Evolutionary conservation across 2,888 invertebrate genomes (phyloP).

Genomic region (Endomychus coccineus): DNA sequence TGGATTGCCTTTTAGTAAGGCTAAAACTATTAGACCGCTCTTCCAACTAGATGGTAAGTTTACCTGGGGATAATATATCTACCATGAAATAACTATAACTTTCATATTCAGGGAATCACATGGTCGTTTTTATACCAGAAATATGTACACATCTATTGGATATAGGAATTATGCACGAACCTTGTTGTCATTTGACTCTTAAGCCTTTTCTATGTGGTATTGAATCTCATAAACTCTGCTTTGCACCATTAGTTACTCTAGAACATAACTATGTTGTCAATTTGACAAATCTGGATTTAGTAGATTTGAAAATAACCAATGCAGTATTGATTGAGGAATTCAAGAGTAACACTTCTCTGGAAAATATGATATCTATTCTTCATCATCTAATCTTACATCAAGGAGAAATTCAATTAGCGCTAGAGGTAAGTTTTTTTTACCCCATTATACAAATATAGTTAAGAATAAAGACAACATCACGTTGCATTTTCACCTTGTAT

Average conservation of each 20-base stretch:
- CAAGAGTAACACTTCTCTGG: conserved; percentile 57
- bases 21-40: conserved; percentile 67
- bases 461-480: too few species aligned
- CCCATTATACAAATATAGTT: too few species aligned
- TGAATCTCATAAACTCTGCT: conserved; percentile 50
- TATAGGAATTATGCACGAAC: conserved; percentile 75
- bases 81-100: neutral
- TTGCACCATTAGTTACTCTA: conserved; percentile 59
- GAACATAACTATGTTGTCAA: conserved; percentile 54
- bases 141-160: conserved; percentile 80
- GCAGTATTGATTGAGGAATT: conserved; percentile 62
- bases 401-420: conserved; percentile 65
- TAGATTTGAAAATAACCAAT: conserved; percentile 58
- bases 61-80: neutral
- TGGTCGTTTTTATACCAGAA: conserved; percentile 76
- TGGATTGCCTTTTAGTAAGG: conserved; percentile 70
- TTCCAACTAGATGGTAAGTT: conserved; percentile 59
- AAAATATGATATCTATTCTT: conserved; percentile 70
- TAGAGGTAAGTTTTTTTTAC: conserved; percentile 49
- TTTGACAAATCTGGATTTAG: conserved; percentile 63
- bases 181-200: conserved; percentile 70
- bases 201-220: conserved; percentile 57
- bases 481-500: too few species aligned
- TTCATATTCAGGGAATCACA: conserved; percentile 64
- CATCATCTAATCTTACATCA: conserved; percentile 77